Percentiles rank a stretch among this genome's conserved stretches.
Conservation (phyloP, 2,888 invertebrate genomes). For the Pteria penguin region DNA sequence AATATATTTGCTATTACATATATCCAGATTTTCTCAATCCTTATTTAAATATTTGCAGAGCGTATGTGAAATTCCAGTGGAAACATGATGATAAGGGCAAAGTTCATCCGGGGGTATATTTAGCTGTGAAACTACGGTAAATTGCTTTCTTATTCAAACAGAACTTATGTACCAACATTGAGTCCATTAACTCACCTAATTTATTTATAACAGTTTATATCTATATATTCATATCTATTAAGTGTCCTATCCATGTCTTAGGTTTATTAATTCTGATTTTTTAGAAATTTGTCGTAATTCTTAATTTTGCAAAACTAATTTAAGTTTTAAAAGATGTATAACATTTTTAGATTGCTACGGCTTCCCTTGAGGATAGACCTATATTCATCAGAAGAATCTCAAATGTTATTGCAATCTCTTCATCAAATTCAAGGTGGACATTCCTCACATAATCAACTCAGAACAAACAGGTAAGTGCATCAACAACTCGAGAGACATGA, state of each 20-base stretch:
- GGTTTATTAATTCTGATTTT: too few species aligned
- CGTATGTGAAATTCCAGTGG: slow-evolving; percentile 70
- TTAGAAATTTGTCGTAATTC: too few species aligned
- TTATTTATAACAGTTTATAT: too few species aligned
- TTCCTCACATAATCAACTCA: slow-evolving; percentile 41
- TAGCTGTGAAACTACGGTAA: slow-evolving; percentile 78
- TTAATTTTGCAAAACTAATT: too few species aligned
- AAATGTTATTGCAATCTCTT: slow-evolving; percentile 58
- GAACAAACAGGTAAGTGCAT: slow-evolving; percentile 75
- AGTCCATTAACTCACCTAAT: too few species aligned
- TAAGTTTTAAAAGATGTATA: too few species aligned
- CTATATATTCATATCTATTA: too few species aligned
- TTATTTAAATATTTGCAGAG: slow-evolving; percentile 69
- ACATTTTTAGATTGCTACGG: slow-evolving; percentile 65
- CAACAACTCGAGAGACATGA: too few species aligned
- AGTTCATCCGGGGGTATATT: slow-evolving; percentile 75
- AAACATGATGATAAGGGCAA: slow-evolving; percentile 54
- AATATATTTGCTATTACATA: too few species aligned
- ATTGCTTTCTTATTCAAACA: neutral
- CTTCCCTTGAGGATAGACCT: slow-evolving; percentile 66
- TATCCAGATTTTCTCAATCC: too few species aligned
- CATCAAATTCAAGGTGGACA: slow-evolving; percentile 51
- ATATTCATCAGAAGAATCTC: slow-evolving; percentile 65
- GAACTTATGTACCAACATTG: neutral
- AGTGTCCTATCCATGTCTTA: too few species aligned